These are phyloP conservation scores for Psix sp. DNA, from an alignment of 1,140 invertebrate species.

Conservation along the genomic window DNA sequence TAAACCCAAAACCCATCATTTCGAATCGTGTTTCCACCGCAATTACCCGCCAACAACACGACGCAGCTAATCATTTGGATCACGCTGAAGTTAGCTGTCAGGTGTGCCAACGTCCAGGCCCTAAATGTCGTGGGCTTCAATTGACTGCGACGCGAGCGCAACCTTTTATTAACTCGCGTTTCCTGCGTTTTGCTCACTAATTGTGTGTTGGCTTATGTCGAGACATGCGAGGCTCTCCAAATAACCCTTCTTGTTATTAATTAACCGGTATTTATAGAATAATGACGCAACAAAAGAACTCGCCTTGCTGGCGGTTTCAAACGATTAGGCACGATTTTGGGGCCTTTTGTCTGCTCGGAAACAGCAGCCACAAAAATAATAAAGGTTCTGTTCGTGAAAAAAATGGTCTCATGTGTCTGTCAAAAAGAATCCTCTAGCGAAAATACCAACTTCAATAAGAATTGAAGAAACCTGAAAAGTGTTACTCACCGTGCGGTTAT, in stretches of 20 bases:
- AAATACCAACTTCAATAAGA: no score
- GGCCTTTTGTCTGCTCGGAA: no score
- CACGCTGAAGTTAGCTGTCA: no score
- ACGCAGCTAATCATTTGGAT: no score
- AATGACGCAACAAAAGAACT: conserved; percentile 21
- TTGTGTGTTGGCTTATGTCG: conserved; percentile 25
- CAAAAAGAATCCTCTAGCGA: no score
- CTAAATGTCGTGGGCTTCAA: conserved; percentile 40
- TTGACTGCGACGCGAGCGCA: conserved; percentile 31
- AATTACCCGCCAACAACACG: no score
- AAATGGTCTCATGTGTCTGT: no score
- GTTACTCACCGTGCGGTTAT: no score
- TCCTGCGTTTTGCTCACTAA: conserved; percentile 43
- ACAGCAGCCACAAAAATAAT: no score
- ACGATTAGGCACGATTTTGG: conserved; percentile 14
- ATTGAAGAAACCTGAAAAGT: no score
- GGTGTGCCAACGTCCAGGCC: conserved; percentile 27
- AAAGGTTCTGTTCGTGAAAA: no score
- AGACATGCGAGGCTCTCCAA: conserved; percentile 9
- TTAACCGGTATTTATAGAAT: conserved; percentile 32
- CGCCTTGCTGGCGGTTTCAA: not conserved
- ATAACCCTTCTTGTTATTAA: conserved; percentile 34
- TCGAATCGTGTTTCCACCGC: no score
- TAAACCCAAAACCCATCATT: not conserved
- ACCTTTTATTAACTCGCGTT: conserved; percentile 43